Percentiles rank a stretch among this genome's conserved stretches.
phyloP scores from a whole-genome alignment of 2,888 invertebrate genomes.

The Cheilosia vernalis region DNA sequence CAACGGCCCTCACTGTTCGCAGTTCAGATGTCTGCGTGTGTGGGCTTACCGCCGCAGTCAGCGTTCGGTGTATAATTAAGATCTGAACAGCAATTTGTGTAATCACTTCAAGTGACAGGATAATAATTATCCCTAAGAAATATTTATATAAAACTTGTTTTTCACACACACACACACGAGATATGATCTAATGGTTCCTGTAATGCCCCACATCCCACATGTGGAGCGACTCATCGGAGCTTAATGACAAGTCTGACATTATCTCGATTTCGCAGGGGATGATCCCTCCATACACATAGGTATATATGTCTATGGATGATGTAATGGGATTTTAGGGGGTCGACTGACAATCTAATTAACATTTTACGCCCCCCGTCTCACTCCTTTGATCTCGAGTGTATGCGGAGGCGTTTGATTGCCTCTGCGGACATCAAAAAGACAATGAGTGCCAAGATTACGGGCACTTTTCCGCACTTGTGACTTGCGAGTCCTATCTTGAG shows the following conservation, averaged over 20 bases:
- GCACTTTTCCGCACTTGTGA: slow-evolving; percentile 65
- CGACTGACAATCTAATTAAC: slow-evolving; percentile 69
- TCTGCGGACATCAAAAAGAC: slow-evolving; percentile 53
- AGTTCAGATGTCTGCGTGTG: slow-evolving; percentile 1
- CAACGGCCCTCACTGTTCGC: background rate
- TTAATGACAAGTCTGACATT: slow-evolving; percentile 73
- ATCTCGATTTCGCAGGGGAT: slow-evolving; percentile 65
- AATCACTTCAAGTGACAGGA: slow-evolving; percentile 72
- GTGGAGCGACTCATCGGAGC: slow-evolving; percentile 56
- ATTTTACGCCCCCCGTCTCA: slow-evolving; percentile 42
- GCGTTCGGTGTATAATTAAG: slow-evolving; percentile 54
- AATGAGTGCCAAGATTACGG: slow-evolving; percentile 52
- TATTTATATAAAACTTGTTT: slow-evolving; percentile 71
- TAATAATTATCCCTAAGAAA: slow-evolving; percentile 73
- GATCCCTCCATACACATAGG: slow-evolving; percentile 14
- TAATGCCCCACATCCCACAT: background rate
- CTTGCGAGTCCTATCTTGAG: slow-evolving; percentile 42
- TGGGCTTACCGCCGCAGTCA: background rate
- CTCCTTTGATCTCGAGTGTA: slow-evolving; percentile 42
- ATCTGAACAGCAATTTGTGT: slow-evolving; percentile 59
- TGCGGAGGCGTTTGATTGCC: slow-evolving; percentile 54
- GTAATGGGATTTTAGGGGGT: slow-evolving; percentile 44
- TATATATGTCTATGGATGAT: background rate
- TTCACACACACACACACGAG: slow-evolving; percentile 53
- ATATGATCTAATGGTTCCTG: slow-evolving; percentile 69